Evolutionary conservation across 2,888 invertebrate species (phyloP).

Genomic region (Conchocele bisecta): DNA sequence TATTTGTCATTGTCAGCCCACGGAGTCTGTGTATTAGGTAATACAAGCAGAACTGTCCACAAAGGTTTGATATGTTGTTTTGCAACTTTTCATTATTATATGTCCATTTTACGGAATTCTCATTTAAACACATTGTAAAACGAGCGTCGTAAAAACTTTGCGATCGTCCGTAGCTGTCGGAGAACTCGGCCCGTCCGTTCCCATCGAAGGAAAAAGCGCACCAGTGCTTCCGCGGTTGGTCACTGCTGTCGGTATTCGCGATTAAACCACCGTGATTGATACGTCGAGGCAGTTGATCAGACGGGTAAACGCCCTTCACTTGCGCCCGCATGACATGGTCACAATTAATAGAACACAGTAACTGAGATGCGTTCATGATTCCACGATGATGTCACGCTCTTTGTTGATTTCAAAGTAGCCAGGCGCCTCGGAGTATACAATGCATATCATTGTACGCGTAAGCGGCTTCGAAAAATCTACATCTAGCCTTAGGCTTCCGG

Average conservation of each 20-base stretch:
- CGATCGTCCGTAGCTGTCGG: slow-evolving; percentile 29
- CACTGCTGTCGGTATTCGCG: slow-evolving; percentile 6
- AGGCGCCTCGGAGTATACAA: slow-evolving; percentile 10
- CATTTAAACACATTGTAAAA: background rate
- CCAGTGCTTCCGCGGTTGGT: slow-evolving; percentile 18
- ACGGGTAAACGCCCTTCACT: slow-evolving; percentile 10
- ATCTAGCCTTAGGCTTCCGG: slow-evolving; percentile 38
- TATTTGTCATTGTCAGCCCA: slow-evolving; percentile 1
- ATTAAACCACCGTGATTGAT: slow-evolving; percentile 15
- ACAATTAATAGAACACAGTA: slow-evolving; percentile 11
- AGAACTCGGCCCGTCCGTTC: slow-evolving; percentile 20
- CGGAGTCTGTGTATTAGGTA: slow-evolving; percentile 1
- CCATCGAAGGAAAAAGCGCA: slow-evolving; percentile 25
- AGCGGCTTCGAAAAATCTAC: slow-evolving; percentile 22
- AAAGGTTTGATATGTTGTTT: background rate
- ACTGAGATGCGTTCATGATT: slow-evolving; percentile 19
- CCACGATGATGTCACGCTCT: slow-evolving; percentile 14
- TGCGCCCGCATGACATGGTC: background rate
- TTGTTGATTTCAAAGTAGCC: slow-evolving; percentile 30
- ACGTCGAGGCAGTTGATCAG: background rate
- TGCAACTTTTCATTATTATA: slow-evolving; percentile 4
- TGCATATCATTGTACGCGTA: slow-evolving; percentile 3
- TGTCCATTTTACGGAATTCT: background rate
- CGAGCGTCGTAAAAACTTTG: background rate
- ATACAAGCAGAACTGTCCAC: slow-evolving; percentile 10